A percentile compares a stretch with the other conserved stretches of the same genome.
Conservation (phyloP, 53 echinoderm and acorn worm species). For the Paelopatides confundens region DNA sequence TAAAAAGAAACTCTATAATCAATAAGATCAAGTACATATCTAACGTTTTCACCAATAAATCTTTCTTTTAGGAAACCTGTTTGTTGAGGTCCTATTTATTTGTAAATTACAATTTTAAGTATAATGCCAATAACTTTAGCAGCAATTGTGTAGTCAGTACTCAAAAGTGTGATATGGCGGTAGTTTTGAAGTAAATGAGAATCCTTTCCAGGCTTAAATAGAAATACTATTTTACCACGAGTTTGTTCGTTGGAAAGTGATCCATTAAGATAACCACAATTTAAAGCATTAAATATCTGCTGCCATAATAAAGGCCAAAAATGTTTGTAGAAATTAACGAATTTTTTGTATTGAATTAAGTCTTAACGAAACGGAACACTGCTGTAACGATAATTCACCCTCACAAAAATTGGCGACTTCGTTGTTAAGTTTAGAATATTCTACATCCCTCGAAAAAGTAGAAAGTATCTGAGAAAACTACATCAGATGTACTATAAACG, state of each 20-base stretch:
- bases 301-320: background rate
- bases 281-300: background rate
- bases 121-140: background rate
- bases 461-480: background rate
- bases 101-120: background rate
- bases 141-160: constrained; percentile 12
- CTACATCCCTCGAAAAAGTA: too few species aligned
- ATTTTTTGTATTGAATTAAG: background rate
- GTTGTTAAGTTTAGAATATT: background rate
- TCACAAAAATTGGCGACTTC: background rate
- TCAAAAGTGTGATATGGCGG: background rate
- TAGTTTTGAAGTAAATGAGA: background rate
- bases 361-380: background rate
- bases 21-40: background rate
- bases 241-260: background rate
- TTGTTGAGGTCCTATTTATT: background rate
- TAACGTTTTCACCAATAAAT: constrained; percentile 14
- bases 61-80: background rate
- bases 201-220: background rate
- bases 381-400: background rate
- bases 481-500: background rate
- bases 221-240: background rate
- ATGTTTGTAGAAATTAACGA: background rate
- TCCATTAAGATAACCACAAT: background rate
- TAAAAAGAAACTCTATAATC: too few species aligned